phyloP scores from a whole-genome alignment of 2,888 invertebrate genomes.

The Cheilosia soror region DNA sequence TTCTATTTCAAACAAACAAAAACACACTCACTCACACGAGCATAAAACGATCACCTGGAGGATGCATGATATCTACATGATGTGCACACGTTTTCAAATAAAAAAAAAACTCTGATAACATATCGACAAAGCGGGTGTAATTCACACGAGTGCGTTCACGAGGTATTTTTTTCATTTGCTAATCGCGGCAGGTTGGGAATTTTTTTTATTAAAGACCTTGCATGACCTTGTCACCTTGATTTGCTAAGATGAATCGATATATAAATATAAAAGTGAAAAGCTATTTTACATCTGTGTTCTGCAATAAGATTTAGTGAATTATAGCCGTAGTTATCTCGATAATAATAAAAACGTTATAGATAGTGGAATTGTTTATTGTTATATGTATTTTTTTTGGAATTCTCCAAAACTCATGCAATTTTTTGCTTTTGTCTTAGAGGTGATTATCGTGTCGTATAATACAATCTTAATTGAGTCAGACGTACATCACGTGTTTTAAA shows the following conservation, averaged over 20 bases:
- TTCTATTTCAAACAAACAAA: not conserved
- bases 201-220: constrained; percentile 17
- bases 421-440: too few species aligned
- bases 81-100: constrained; percentile 32
- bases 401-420: too few species aligned
- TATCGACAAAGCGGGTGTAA: constrained; percentile 11
- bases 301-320: too few species aligned
- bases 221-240: constrained; percentile 22
- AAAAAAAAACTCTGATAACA: constrained; percentile 16
- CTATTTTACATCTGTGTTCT: not conserved
- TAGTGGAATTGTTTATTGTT: too few species aligned
- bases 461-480: too few species aligned
- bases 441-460: too few species aligned
- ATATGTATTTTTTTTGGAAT: too few species aligned
- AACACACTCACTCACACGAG: not conserved
- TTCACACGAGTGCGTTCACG: constrained; percentile 17
- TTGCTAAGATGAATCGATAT: not conserved
- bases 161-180: constrained; percentile 1
- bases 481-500: too few species aligned
- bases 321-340: too few species aligned
- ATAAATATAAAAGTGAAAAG: not conserved
- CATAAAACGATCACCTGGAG: constrained; percentile 39
- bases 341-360: too few species aligned
- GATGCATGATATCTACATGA: constrained; percentile 25
- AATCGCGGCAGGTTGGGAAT: not conserved